phyloP scores from a whole-genome alignment of 2,888 invertebrate species.

The Hemicrepidius hirtus region DNA sequence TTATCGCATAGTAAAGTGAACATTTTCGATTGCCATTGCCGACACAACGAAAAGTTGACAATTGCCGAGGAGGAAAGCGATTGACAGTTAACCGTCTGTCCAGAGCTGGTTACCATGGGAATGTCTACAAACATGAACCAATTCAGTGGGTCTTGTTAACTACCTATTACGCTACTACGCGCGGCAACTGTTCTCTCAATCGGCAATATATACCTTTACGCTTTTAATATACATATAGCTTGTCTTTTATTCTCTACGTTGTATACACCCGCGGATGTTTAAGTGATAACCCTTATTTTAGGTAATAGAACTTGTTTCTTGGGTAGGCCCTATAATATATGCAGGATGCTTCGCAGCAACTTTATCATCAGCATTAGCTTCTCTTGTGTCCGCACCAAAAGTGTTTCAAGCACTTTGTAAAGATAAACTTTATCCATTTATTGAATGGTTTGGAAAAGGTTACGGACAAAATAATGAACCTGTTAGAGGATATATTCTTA shows the following conservation, averaged over 20 bases:
- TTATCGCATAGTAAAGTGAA: too few species aligned
- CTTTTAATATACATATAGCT: too few species aligned
- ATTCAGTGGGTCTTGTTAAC: too few species aligned
- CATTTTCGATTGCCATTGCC: too few species aligned
- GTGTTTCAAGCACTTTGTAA: slow-evolving; percentile 95
- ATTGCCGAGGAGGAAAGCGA: too few species aligned
- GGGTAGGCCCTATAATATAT: slow-evolving; percentile 93
- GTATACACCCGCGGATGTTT: not conserved
- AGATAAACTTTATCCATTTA: slow-evolving; percentile 94
- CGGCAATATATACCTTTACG: too few species aligned
- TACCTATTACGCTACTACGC: too few species aligned
- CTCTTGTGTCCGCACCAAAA: slow-evolving; percentile 96
- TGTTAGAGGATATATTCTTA: slow-evolving; percentile 92
- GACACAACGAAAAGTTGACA: too few species aligned
- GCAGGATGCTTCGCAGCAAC: slow-evolving; percentile 99
- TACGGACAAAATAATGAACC: slow-evolving; percentile 89
- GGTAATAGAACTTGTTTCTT: slow-evolving; percentile 89
- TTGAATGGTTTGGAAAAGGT: slow-evolving; percentile 92
- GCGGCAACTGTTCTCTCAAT: too few species aligned
- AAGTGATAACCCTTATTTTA: slow-evolving; percentile 65
- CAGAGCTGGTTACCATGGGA: too few species aligned
- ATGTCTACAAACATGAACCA: too few species aligned
- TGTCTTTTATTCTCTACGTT: not conserved
- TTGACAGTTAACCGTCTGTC: too few species aligned
- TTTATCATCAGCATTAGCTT: slow-evolving; percentile 95